Conservation (phyloP, 2,113 vertebrate species). For the Junco hyemalis region DNA sequence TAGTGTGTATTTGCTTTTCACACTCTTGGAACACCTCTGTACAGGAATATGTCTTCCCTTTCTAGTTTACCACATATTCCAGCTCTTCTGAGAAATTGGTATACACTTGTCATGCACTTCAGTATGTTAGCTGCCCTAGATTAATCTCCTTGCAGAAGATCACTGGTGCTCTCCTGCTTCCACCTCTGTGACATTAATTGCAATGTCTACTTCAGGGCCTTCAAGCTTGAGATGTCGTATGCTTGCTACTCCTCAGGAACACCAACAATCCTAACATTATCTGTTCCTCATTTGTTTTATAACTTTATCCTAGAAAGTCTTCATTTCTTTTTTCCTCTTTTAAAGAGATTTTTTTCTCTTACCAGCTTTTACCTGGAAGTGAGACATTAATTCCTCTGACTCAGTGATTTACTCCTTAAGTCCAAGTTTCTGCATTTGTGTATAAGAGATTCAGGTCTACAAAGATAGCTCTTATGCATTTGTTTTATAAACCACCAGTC, state of each 20-base stretch:
- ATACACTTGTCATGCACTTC: not conserved
- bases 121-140: not conserved
- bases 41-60: not conserved
- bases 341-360: not conserved
- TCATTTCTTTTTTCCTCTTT: not conserved
- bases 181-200: not conserved
- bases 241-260: not conserved
- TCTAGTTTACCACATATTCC: not conserved
- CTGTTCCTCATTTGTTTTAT: not conserved
- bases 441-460: not conserved
- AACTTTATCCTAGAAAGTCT: not conserved
- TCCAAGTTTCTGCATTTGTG: not conserved
- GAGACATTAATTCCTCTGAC: not conserved
- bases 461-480: not conserved
- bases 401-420: not conserved
- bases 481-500: not conserved
- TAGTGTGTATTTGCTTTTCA: not conserved
- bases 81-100: not conserved
- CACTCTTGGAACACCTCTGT: not conserved
- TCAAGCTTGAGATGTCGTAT: not conserved
- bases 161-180: not conserved
- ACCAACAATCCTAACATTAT: not conserved
- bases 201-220: not conserved
- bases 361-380: not conserved
- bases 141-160: not conserved